These are phyloP conservation scores for Ladona fulva DNA, from an alignment of 1,140 invertebrate genomes.

Conservation along the genomic window DNA sequence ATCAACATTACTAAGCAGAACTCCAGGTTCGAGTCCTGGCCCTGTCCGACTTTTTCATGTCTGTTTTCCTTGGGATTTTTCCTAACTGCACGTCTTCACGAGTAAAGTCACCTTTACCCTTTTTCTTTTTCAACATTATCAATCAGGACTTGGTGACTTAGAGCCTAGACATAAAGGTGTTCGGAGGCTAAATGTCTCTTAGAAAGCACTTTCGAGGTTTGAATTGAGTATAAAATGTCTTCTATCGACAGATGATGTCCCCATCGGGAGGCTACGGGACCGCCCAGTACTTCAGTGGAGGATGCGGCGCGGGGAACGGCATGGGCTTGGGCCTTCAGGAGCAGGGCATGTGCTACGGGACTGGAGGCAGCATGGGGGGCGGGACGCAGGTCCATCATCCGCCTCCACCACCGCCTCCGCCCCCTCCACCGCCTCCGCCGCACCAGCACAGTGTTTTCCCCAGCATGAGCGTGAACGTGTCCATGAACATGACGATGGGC, in stretches of 20 bases:
- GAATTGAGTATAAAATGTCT: too few species aligned
- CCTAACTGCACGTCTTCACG: too few species aligned
- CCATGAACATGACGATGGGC: slow-evolving; percentile 94
- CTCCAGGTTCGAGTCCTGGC: too few species aligned
- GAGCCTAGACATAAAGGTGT: too few species aligned
- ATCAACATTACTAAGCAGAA: too few species aligned
- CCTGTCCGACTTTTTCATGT: too few species aligned
- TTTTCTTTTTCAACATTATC: too few species aligned
- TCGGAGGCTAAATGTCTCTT: too few species aligned
- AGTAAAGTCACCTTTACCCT: too few species aligned
- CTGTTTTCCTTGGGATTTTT: too few species aligned
- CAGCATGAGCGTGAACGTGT: slow-evolving; percentile 91
- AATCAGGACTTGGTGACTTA: too few species aligned
- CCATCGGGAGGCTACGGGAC: slow-evolving; percentile 18
- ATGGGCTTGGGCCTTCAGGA: neutral
- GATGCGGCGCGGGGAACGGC: neutral
- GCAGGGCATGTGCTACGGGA: neutral
- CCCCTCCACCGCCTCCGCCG: neutral
- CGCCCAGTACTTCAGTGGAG: slow-evolving; percentile 17
- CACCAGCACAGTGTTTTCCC: slow-evolving; percentile 46
- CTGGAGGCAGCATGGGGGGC: neutral
- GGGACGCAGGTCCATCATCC: slow-evolving; percentile 42
- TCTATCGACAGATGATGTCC: slow-evolving; percentile 21
- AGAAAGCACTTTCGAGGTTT: too few species aligned
- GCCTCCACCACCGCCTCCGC: slow-evolving; percentile 32